These are phyloP conservation scores for Rhizoglyphus robini DNA, from an alignment of 1,140 invertebrate species.

Conservation along the genomic window DNA sequence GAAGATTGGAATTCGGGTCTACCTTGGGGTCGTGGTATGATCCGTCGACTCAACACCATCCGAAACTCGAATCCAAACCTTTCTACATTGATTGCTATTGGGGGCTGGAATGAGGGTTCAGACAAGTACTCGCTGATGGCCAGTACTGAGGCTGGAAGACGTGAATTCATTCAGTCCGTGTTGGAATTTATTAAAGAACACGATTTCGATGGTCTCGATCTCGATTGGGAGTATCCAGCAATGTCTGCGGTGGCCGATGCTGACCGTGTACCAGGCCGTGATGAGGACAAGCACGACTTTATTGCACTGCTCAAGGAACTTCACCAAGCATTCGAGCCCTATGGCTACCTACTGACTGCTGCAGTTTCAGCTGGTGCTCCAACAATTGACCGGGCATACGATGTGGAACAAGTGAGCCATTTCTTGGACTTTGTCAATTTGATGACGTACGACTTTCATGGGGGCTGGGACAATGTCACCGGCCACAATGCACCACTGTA, in stretches of 20 bases:
- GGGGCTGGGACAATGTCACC: conserved; percentile 50
- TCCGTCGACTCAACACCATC: conserved; percentile 38
- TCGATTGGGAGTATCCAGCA: conserved; percentile 51
- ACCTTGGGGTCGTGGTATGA: conserved; percentile 41
- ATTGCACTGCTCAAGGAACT: conserved; percentile 55
- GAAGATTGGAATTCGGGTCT: conserved; percentile 25
- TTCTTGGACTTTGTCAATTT: conserved; percentile 65
- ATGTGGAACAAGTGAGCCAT: conserved; percentile 48
- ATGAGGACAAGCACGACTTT: conserved; percentile 64
- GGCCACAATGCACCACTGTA: conserved; percentile 38
- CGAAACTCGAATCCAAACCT: conserved; percentile 44
- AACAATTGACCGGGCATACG: conserved; percentile 56
- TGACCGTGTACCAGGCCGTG: conserved; percentile 33
- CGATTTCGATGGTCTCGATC: conserved; percentile 65
- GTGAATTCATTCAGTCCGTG: conserved; percentile 31
- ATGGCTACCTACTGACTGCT: conserved; percentile 45
- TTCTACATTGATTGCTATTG: conserved; percentile 52
- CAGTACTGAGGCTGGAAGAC: conserved; percentile 40
- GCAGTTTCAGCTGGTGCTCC: conserved; percentile 55
- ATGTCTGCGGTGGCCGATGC: conserved; percentile 57
- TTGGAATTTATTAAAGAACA: conserved; percentile 44
- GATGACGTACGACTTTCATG: conserved; percentile 80
- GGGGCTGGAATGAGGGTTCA: conserved; percentile 66
- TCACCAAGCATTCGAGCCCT: conserved; percentile 43
- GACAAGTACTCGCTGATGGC: conserved; percentile 60